phyloP scores from a whole-genome alignment of 2,797 vertebrate genomes.

The Rhinella marina region DNA sequence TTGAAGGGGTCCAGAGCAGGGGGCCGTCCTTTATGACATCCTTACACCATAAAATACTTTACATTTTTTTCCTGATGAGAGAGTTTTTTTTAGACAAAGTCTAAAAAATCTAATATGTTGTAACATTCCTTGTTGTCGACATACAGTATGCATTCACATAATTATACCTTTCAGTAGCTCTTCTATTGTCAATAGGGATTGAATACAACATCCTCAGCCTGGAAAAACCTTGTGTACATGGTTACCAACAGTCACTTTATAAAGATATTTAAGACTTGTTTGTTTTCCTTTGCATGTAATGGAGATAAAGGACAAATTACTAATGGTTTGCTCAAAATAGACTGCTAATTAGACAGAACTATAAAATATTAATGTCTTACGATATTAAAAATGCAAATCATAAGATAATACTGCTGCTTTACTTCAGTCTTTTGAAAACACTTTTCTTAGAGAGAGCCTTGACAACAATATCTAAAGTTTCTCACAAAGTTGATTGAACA shows the following conservation, averaged over 20 bases:
- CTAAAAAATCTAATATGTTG: not conserved
- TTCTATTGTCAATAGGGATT: not conserved
- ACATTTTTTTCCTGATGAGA: too few species aligned
- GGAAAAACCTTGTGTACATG: not conserved
- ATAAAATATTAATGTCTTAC: not conserved
- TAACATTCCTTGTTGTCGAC: not conserved
- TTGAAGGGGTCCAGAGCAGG: too few species aligned
- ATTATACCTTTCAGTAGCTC: not conserved
- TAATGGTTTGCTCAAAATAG: not conserved
- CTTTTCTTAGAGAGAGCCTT: too few species aligned
- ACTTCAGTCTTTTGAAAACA: not conserved
- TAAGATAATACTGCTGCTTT: not conserved
- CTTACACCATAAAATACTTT: too few species aligned
- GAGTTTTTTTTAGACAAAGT: too few species aligned
- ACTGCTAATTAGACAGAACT: not conserved
- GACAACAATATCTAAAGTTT: too few species aligned
- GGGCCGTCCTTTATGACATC: too few species aligned
- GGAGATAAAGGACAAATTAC: not conserved
- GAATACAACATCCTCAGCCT: not conserved
- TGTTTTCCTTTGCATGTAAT: not conserved
- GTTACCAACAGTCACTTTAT: slow-evolving; percentile 1
- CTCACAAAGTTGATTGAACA: too few species aligned
- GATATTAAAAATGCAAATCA: slow-evolving; percentile 23
- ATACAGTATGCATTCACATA: not conserved
- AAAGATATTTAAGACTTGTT: not conserved